Base-by-base conservation (phyloP, 2,797 vertebrate genomes). In the Anableps anableps region DNA sequence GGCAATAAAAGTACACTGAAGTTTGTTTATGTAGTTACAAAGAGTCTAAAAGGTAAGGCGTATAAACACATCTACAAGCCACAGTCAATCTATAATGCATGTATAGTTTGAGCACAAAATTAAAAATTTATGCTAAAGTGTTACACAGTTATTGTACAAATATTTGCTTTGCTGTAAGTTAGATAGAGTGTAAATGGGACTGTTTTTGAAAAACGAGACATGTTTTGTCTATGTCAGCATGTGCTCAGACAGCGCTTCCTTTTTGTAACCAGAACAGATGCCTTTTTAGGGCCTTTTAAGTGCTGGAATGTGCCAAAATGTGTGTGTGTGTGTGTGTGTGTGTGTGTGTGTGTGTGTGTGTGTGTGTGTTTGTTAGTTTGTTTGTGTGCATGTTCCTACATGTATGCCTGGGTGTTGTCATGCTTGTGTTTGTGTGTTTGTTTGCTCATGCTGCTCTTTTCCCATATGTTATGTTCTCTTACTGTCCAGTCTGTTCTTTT, bases 221-320 rank as follows among this genome's bases (percentile, higher is more conserved):
- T 96, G 96, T 96, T 96, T 95, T 95, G 95, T 95, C 95, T 96
- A 94, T 91, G 94, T 89, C 94, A 95, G 93, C 93, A 38, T 95
- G 95, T 94, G 92, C 91, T 94, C 96, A 96, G 96, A 95, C 95
- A 92, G 89, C 70, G 80, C 91, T 96, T 96, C 95, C 96, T 94
- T 88, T 90, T 91, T 94, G 93, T 88, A 92, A 94, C 93, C 92
- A 95, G 94, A 95, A 95, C 94, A 95, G 94, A 96, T 95, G 93
- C 90, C 89, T 94, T 91, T 53, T 88, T 78, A 81, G 90, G 88
- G 86, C 89, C 95, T 96, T 96, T 96, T 93, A 96, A 96, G 93
- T 96, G 85, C 84, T 79, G 77, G 87, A 93, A 93, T 94, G 93
- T 93, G 91, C 90, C 80, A 91, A 89, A 88, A 83, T 75, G 36